Conservation (phyloP, 2,888 invertebrate genomes). For the Rhaphigaster nebulosa region DNA sequence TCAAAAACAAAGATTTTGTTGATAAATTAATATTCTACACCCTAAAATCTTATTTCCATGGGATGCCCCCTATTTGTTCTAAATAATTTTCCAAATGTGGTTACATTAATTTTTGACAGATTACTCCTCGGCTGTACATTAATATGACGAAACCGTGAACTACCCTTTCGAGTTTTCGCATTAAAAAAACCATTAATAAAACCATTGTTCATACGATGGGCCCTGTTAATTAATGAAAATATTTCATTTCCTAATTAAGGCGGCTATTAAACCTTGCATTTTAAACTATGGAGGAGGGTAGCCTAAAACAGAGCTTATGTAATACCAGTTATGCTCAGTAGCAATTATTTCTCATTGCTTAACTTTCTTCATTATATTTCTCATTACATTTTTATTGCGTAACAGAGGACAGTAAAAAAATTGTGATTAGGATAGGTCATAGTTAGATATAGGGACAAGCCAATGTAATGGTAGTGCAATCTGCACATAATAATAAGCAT, state of each 20-base stretch:
- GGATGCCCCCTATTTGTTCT: too few relatives aligned
- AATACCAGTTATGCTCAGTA: background rate
- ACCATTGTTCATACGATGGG: background rate
- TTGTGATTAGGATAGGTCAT: background rate
- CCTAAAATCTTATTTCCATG: too few relatives aligned
- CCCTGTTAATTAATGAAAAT: background rate
- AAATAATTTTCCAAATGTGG: too few relatives aligned
- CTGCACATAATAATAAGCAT: background rate
- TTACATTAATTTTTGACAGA: too few relatives aligned
- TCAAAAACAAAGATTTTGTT: too few relatives aligned
- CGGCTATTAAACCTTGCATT: background rate
- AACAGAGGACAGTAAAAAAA: background rate
- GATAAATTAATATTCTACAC: too few relatives aligned
- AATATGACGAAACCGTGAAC: too few relatives aligned
- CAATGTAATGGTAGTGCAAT: background rate
- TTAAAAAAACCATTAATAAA: background rate
- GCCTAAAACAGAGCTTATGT: background rate
- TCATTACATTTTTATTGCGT: background rate
- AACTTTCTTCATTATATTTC: slow-evolving; percentile 9
- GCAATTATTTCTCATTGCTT: slow-evolving; percentile 6
- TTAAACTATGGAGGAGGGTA: background rate
- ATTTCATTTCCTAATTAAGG: background rate
- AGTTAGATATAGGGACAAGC: background rate
- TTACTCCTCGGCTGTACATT: too few relatives aligned
- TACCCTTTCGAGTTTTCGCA: background rate